Percentiles rank a stretch among this genome's conserved stretches.
Evolutionary conservation across 1,140 invertebrate genomes (phyloP).

Genomic region (Calliopsis andreniformis): DNA sequence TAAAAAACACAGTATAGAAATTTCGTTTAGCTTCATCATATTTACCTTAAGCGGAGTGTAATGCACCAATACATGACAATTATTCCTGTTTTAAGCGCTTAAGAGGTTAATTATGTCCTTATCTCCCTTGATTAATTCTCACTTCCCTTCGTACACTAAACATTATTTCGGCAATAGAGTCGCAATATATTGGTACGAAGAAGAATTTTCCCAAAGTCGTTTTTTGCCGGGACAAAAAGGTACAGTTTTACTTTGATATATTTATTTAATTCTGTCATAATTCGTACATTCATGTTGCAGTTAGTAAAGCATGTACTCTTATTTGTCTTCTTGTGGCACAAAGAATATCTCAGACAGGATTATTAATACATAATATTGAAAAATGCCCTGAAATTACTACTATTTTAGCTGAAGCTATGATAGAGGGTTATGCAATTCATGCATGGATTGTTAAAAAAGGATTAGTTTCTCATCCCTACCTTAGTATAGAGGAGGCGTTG

Average conservation of each 20-base stretch:
- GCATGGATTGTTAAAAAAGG: slow-evolving; percentile 68
- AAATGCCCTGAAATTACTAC: slow-evolving; percentile 63
- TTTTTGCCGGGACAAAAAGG: slow-evolving; percentile 79
- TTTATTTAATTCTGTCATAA: too few species aligned
- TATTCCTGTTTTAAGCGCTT: too few species aligned
- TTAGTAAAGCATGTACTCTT: slow-evolving; percentile 78
- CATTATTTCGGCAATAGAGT: slow-evolving; percentile 62
- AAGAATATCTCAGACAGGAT: slow-evolving; percentile 65
- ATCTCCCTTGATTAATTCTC: slow-evolving; percentile 64
- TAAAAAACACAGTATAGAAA: too few species aligned
- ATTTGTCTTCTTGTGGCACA: slow-evolving; percentile 78
- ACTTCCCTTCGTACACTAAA: slow-evolving; percentile 73
- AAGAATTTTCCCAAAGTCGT: slow-evolving; percentile 76
- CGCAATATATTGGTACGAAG: slow-evolving; percentile 73
- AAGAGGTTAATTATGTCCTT: slow-evolving; percentile 30
- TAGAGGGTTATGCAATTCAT: slow-evolving; percentile 75
- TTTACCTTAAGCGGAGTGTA: too few species aligned
- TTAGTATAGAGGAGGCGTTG: slow-evolving; percentile 75
- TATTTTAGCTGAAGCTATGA: slow-evolving; percentile 76
- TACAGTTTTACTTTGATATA: slow-evolving; percentile 43
- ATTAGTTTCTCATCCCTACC: slow-evolving; percentile 74
- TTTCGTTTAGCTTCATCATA: too few species aligned
- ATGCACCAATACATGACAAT: too few species aligned
- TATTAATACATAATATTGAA: slow-evolving; percentile 67
- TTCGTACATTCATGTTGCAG: slow-evolving; percentile 48